Conservation (phyloP, 1,140 invertebrate species). For the Papilio aristodemus region DNA sequence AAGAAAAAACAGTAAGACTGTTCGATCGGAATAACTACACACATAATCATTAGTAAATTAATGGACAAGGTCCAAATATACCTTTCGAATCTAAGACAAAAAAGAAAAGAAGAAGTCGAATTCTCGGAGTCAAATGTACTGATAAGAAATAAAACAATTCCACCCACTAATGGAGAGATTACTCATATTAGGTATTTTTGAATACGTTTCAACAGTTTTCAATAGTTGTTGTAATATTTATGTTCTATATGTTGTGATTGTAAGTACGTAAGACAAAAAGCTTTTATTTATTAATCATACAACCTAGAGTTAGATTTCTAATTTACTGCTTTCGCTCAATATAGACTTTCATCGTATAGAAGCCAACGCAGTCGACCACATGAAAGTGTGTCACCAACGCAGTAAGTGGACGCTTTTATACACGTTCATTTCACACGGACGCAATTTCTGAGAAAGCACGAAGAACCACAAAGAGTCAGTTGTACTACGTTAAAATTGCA, state of each 20-base stretch:
- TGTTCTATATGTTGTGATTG: constrained; percentile 10
- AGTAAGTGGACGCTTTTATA: constrained; percentile 41
- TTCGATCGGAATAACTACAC: neutral
- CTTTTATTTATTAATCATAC: constrained; percentile 32
- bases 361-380: constrained; percentile 42
- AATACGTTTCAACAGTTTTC: neutral
- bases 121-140: constrained; percentile 4
- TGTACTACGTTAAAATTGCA: constrained; percentile 33
- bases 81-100: neutral
- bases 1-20: neutral
- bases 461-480: constrained; percentile 36
- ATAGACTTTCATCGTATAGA: constrained; percentile 46
- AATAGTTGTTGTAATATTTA: neutral
- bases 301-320: constrained; percentile 38
- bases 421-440: constrained; percentile 43
- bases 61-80: neutral
- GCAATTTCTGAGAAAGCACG: constrained; percentile 50
- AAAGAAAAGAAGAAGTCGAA: neutral
- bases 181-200: neutral
- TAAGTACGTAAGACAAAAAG: neutral
- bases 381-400: constrained; percentile 51
- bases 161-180: neutral
- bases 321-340: constrained; percentile 39
- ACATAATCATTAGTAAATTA: neutral
- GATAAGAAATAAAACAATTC: neutral